Evolutionary conservation across 2,113 vertebrate species (phyloP), one percentile per base, ranked within the genome.

Genomic region (Xiphias gladius): DNA sequence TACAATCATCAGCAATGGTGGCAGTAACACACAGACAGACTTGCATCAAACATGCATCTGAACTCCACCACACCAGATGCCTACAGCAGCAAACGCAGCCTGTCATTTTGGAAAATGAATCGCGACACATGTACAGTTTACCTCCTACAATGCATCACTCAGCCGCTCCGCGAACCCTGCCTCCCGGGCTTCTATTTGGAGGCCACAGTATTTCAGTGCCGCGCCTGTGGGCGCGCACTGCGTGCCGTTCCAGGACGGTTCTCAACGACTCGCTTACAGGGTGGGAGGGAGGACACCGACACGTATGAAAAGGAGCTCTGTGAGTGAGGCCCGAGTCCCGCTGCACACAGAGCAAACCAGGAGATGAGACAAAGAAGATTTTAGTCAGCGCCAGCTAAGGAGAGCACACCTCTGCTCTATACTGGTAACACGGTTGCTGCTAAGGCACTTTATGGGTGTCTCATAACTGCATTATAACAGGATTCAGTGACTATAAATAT

Each of bases 291-390:
- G 62, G 52, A 72, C 35, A 73, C 58, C 64, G 28, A 66, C 35
- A 69, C 63, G 16, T 76, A 89, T 92, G 87, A 89, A 92, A 91
- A 91, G 89, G 73, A 76, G 88, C 87, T 91, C 82, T 93, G 88
- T 93, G 84, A 91, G 57, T 32, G 70, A 88, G 73, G 68, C 66
- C 58, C 11, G 72, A 85, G 62, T 69, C 55, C 76, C 43, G n/a
- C 74, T 41, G 73, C 67, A 69, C 79, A 63, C 87, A 75, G 73
- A 88, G 76, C 74, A 83, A 87, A 83, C 76, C 75, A 58, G 79
- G 86, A 86, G 90, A 86, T 68, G 54, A 65, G 50, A 62, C 46
- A 35, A 48, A 86, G 67, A 80, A 66, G 30, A 76, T 76, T 85
- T 86, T 64, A 81, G 69, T 64, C 59, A 24, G 48, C 26, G 64